Evolutionary conservation across 2,797 vertebrate genomes (phyloP).

Genomic region (Setipinna tenuifilis): DNA sequence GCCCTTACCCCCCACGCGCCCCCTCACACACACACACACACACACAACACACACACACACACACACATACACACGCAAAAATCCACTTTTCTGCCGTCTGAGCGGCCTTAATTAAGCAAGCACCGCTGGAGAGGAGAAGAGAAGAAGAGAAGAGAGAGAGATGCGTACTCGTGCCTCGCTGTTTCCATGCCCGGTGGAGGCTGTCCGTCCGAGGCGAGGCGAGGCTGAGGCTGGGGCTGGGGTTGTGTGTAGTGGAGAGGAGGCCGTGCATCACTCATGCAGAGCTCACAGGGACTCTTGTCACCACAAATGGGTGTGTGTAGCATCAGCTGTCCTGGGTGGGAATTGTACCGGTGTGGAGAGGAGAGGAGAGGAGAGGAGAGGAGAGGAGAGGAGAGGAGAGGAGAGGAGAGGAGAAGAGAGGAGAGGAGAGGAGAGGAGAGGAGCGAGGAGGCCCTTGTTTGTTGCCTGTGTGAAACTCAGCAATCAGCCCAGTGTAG

Average conservation of each 20-base stretch:
- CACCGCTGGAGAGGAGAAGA: background rate
- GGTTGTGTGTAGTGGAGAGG: conserved; percentile 1
- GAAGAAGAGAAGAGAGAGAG: too few species aligned
- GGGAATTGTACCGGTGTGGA: background rate
- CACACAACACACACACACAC: conserved; percentile 39
- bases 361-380: background rate
- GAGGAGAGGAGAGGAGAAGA: too few species aligned
- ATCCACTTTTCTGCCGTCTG: conserved; percentile 40
- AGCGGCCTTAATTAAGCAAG: conserved; percentile 43
- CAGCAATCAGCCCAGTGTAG: background rate
- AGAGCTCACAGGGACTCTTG: background rate
- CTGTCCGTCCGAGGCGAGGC: background rate
- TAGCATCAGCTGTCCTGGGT: background rate
- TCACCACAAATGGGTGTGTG: background rate
- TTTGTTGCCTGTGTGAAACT: background rate
- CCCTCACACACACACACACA: conserved; percentile 16
- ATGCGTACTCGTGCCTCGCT: background rate
- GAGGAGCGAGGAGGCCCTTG: background rate
- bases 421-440: too few species aligned
- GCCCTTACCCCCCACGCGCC: conserved; percentile 46
- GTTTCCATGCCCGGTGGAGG: background rate
- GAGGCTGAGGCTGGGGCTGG: background rate
- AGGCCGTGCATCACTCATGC: background rate
- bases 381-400: too few species aligned
- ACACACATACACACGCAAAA: conserved; percentile 40